These are phyloP conservation scores for Heliocidaris tuberculata DNA, from an alignment of 35 echinoderm and acorn worm species.

Conservation along the genomic window DNA sequence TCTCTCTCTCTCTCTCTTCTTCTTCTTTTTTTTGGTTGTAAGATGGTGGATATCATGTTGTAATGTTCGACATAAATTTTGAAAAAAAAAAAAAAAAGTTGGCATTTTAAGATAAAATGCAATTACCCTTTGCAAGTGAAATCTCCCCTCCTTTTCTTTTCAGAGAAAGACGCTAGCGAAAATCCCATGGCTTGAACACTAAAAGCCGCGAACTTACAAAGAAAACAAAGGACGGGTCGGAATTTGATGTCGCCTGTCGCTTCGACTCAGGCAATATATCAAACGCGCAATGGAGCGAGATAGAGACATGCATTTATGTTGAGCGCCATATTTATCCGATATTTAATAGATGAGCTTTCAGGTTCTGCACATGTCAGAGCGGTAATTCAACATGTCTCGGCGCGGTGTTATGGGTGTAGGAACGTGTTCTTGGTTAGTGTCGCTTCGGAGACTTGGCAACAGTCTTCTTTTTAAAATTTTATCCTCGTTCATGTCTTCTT, in stretches of 20 bases:
- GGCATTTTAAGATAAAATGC: not conserved
- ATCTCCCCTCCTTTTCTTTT: not conserved
- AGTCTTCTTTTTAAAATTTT: not conserved
- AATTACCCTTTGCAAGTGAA: not conserved
- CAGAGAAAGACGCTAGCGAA: not conserved
- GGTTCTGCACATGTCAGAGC: constrained; percentile 26
- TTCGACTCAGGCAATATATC: constrained; percentile 32
- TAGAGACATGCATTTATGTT: constrained; percentile 23
- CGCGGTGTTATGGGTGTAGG: constrained; percentile 21
- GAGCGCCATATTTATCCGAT: constrained; percentile 39
- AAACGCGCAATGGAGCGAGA: not conserved
- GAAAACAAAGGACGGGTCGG: not conserved
- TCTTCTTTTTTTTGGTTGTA: no score
- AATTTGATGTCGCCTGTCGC: constrained; percentile 23
- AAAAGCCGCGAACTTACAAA: not conserved
- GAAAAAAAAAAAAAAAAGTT: not conserved
- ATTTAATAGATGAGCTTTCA: constrained; percentile 43
- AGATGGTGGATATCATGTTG: not conserved
- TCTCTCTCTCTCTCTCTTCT: no score
- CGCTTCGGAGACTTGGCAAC: not conserved
- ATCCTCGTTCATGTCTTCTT: not conserved
- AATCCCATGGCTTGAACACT: not conserved
- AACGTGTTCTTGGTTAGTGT: constrained; percentile 21
- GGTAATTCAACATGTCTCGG: not conserved
- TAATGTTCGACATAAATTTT: not conserved